Evolutionary conservation across 2,797 vertebrate genomes (phyloP), one percentile per base, ranked within the genome.

Genomic region (Leptoclinus maculatus): DNA sequence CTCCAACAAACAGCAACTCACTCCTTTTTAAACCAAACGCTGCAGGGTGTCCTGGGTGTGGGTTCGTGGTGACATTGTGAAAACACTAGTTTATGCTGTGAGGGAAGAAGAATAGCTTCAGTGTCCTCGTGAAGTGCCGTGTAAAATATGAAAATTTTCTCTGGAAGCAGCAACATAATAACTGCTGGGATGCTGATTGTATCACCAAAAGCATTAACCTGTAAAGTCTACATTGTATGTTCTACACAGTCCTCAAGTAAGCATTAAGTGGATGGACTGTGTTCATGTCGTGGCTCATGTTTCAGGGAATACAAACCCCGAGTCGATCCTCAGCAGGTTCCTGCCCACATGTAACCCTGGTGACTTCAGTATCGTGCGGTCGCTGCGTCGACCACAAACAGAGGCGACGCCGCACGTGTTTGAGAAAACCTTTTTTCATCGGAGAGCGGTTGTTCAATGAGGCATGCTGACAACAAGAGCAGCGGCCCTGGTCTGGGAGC

Each of bases 1-100:
- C 83, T 92, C 85, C 72, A 91, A 92, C 87, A 94, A 92, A 94
- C 89, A 93, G 87, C 87, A 89, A 71, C 86, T 89, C 68, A 34
- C 78, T 83, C 62, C 66, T 85, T 83, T 89, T 89, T 78, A 83
- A 93, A 79, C 70, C 43, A 29, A 82, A 77, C 84, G 81, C 83
- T 83, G 83, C 79, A 51, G 82, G 86, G 87, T 78, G 83, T 87
- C 83, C 77, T 74, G 77, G 76, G 81, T 82, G 66, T 64, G 67
- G 72, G 79, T 75, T 78, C 65, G 80, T 70, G 43, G 69, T 78
- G 79, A 69, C 10, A 21, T 66, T 66, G 65, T 85, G 69, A 82
- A 87, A 84, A 45, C 73, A 69, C 59, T 70, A 25, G 88, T 91
- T 80, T 78, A 73, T 76, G 59, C 65, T 57, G 66, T 4, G 25